Evolutionary conservation across 2,113 vertebrate genomes (phyloP).

Genomic region (Hippoglossus stenolepis): DNA sequence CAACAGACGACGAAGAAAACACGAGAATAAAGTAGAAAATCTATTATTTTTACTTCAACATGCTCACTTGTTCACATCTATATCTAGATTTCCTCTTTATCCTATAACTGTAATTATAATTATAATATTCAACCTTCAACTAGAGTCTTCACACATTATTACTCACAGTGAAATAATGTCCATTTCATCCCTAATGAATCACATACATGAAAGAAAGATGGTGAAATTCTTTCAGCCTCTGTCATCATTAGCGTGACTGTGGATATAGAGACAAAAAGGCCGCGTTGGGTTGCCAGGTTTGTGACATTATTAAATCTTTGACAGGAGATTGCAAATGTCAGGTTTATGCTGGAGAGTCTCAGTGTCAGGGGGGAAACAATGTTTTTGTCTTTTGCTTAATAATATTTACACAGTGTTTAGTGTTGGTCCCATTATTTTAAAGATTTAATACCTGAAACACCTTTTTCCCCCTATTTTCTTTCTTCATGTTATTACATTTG

Average conservation of each 20-base stretch:
- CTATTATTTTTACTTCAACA: too few relatives aligned
- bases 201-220: neutral
- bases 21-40: neutral
- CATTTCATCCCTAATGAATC: neutral
- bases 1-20: neutral
- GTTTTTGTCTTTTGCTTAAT: neutral
- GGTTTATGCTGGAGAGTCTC: neutral
- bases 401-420: neutral
- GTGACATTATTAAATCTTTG: neutral
- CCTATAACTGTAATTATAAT: neutral
- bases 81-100: neutral
- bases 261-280: neutral
- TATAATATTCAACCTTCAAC: neutral
- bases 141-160: neutral
- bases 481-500: too few relatives aligned
- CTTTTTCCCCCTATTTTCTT: neutral
- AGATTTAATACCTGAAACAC: too few relatives aligned
- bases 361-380: neutral
- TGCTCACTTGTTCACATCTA: neutral
- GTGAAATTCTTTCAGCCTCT: neutral
- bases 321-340: neutral
- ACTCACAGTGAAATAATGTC: neutral
- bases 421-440: neutral
- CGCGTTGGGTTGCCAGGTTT: neutral
- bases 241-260: neutral